Evolutionary conservation across 1,140 invertebrate species (phyloP).

Genomic region (Dendrolimus punctatus): DNA sequence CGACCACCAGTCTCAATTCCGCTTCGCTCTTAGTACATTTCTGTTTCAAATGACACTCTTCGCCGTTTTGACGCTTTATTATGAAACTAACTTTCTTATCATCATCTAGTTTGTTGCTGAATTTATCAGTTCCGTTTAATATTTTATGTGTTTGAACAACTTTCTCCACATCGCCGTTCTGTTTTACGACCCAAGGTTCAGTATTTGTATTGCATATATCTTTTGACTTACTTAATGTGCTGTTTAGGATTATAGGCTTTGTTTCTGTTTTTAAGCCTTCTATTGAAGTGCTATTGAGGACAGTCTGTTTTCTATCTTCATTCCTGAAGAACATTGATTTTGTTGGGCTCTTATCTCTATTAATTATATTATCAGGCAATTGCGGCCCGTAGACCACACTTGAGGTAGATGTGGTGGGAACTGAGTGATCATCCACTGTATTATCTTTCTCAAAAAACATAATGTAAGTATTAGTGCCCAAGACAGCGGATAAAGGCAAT

Average conservation of each 20-base stretch:
- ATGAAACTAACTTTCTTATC: slow-evolving; percentile 51
- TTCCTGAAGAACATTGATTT: slow-evolving; percentile 54
- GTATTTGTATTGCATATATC: slow-evolving; percentile 38
- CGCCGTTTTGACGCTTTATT: slow-evolving; percentile 38
- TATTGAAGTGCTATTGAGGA: slow-evolving; percentile 32
- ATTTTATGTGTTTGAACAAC: slow-evolving; percentile 42
- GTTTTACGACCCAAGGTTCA: slow-evolving; percentile 63
- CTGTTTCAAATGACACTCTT: slow-evolving; percentile 33
- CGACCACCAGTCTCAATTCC: slow-evolving; percentile 26
- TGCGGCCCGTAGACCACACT: slow-evolving; percentile 57
- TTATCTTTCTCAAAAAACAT: slow-evolving; percentile 89
- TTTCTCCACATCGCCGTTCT: slow-evolving; percentile 63
- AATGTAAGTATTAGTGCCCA: slow-evolving; percentile 90
- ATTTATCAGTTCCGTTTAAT: slow-evolving; percentile 45
- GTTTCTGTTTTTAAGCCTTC: slow-evolving; percentile 40
- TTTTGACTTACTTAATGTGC: slow-evolving; percentile 46
- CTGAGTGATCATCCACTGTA: slow-evolving; percentile 35
- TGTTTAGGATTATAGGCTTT: slow-evolving; percentile 61
- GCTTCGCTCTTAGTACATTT: slow-evolving; percentile 45
- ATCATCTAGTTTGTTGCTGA: slow-evolving; percentile 33
- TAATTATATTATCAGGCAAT: slow-evolving; percentile 48
- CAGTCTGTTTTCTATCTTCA: slow-evolving; percentile 48
- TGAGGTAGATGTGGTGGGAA: slow-evolving; percentile 34
- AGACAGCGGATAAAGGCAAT: slow-evolving; percentile 80
- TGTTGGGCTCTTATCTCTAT: slow-evolving; percentile 56